Conservation (phyloP, 1,140 invertebrate genomes). For the Drosophila pseudoobscura region DNA sequence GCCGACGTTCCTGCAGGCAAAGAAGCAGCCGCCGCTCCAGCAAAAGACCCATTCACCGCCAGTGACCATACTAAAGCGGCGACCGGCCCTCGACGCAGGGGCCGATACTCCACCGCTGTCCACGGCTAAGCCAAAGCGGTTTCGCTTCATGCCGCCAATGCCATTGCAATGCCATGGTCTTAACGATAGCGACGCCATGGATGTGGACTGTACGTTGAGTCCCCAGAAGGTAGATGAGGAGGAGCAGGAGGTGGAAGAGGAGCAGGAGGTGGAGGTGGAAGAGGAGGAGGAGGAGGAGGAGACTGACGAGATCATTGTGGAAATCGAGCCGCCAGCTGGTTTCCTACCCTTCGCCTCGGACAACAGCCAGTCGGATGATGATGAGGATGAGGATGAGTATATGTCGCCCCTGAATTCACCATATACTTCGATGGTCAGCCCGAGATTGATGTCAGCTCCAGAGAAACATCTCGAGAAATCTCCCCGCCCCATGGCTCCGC, state of each 20-base stretch:
- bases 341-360: background rate
- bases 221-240: background rate
- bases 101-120: background rate
- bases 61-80: constrained; percentile 33
- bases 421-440: constrained; percentile 19
- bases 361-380: constrained; percentile 11
- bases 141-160: constrained; percentile 38
- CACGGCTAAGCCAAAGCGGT: constrained; percentile 5
- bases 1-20: constrained; percentile 22
- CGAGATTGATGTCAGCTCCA: background rate
- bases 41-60: background rate
- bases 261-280: constrained; percentile 41
- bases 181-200: background rate
- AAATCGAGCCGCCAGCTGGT: constrained; percentile 33
- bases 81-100: background rate
- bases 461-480: background rate
- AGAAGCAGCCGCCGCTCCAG: background rate
- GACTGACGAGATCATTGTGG: constrained; percentile 63
- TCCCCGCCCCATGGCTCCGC: background rate
- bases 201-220: background rate
- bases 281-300: constrained; percentile 36
- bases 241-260: constrained; percentile 46
- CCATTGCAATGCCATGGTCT: constrained; percentile 15
- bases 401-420: constrained; percentile 41
- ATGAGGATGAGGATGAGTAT: constrained; percentile 34